Conservation (phyloP, 2,113 vertebrate genomes). For the Cebidichthys violaceus region DNA sequence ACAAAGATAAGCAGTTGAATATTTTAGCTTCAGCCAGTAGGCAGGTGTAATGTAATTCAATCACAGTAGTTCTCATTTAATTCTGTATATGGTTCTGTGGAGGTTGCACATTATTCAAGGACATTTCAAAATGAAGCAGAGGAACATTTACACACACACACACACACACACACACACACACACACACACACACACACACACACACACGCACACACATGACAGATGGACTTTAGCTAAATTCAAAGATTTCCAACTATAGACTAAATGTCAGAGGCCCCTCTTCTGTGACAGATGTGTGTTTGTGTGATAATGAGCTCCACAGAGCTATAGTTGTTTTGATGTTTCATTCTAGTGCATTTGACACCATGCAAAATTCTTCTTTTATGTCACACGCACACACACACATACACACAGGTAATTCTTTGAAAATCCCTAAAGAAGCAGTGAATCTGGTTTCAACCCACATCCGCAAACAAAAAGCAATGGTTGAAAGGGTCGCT, state of each 20-base stretch:
- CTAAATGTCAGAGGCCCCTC: not conserved
- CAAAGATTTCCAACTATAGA: not conserved
- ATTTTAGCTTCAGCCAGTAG: not conserved
- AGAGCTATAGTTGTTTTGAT: slow-evolving; percentile 48
- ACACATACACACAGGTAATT: not conserved
- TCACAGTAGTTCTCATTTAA: slow-evolving; percentile 14
- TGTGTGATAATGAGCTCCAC: slow-evolving; percentile 45
- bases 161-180: not conserved
- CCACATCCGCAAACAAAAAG: slow-evolving; percentile 5
- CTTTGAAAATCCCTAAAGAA: slow-evolving; percentile 29
- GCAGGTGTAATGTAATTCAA: slow-evolving; percentile 18
- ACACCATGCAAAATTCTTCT: not conserved
- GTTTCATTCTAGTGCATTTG: slow-evolving; percentile 54
- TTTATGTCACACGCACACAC: too few species aligned
- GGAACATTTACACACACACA: not conserved
- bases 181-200: too few species aligned
- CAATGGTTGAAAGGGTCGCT: not conserved
- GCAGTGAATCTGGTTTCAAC: slow-evolving; percentile 12
- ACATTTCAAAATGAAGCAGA: not conserved
- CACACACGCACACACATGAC: not conserved
- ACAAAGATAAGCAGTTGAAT: slow-evolving; percentile 19
- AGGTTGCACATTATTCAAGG: slow-evolving; percentile 16
- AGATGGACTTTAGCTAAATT: not conserved
- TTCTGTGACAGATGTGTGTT: not conserved
- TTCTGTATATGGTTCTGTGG: not conserved